Conservation (phyloP, 2,113 vertebrate genomes). For the Sylvia atricapilla region DNA sequence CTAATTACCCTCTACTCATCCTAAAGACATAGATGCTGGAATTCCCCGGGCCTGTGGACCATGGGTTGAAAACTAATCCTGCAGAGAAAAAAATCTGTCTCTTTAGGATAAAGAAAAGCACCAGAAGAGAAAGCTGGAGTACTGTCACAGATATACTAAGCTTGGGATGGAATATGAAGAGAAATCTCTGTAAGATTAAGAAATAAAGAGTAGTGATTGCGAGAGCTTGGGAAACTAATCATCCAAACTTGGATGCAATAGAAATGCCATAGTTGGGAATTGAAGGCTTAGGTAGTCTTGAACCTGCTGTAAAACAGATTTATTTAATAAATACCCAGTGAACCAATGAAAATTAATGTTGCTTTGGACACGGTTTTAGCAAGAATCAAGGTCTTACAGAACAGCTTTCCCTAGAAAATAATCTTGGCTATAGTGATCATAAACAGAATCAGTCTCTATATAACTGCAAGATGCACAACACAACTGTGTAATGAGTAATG, state of each 20-base stretch:
- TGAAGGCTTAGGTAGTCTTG: not conserved
- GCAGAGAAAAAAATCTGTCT: not conserved
- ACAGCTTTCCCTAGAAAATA: not conserved
- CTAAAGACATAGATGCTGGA: not conserved
- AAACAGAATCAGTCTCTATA: not conserved
- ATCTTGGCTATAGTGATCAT: not conserved
- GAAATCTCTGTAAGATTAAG: not conserved
- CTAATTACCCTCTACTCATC: not conserved
- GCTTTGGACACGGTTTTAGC: not conserved
- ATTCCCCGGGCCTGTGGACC: not conserved
- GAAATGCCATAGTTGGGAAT: not conserved
- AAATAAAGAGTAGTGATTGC: not conserved
- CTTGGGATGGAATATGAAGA: not conserved
- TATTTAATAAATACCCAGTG: conserved; percentile 1
- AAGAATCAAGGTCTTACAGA: conserved; percentile 2
- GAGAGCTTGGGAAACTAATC: not conserved
- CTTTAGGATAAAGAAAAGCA: not conserved
- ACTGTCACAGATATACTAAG: not conserved
- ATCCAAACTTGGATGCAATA: not conserved
- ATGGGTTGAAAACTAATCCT: not conserved
- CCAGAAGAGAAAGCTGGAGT: not conserved
- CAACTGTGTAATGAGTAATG: not conserved
- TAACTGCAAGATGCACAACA: not conserved
- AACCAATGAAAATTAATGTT: not conserved
- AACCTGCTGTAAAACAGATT: not conserved